These are phyloP conservation scores for Eustalomyia histrio DNA, from an alignment of 2,888 invertebrate genomes.

Conservation along the genomic window DNA sequence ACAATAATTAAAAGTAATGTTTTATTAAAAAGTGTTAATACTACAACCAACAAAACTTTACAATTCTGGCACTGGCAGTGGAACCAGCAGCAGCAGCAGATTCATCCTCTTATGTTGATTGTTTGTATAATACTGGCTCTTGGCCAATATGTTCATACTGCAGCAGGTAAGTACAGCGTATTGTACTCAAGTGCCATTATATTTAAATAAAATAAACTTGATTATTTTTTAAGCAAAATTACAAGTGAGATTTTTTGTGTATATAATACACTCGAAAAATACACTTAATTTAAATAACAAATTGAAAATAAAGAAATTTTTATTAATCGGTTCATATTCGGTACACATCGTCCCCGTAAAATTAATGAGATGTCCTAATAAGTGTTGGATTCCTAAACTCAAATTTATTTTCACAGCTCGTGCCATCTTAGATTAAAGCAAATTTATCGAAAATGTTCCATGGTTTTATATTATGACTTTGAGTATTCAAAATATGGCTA, in stretches of 20 bases:
- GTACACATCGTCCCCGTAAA: no score
- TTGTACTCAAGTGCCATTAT: conserved; percentile 21
- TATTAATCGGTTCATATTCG: no score
- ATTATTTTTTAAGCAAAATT: conserved; percentile 3
- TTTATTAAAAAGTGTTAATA: conserved; percentile 60
- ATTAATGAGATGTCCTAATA: no score
- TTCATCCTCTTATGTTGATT: conserved; percentile 46
- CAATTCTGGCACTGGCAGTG: conserved; percentile 60
- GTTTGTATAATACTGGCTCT: conserved; percentile 57
- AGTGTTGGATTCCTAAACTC: no score
- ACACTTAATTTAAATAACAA: not conserved
- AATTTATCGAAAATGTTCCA: no score
- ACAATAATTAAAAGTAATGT: conserved; percentile 56
- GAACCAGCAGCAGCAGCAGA: conserved; percentile 30
- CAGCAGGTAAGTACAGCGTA: conserved; percentile 61
- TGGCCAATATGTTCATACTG: conserved; percentile 60
- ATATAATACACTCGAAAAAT: not conserved
- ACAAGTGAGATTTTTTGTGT: not conserved
- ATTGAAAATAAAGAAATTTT: not conserved
- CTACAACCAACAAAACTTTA: conserved; percentile 47
- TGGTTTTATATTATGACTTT: no score
- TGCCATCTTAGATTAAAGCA: no score
- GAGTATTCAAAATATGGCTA: no score
- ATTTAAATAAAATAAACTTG: not conserved
- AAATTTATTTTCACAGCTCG: no score